phyloP scores from a whole-genome alignment of 2,113 vertebrate genomes.

The Apodemus speciosus region DNA sequence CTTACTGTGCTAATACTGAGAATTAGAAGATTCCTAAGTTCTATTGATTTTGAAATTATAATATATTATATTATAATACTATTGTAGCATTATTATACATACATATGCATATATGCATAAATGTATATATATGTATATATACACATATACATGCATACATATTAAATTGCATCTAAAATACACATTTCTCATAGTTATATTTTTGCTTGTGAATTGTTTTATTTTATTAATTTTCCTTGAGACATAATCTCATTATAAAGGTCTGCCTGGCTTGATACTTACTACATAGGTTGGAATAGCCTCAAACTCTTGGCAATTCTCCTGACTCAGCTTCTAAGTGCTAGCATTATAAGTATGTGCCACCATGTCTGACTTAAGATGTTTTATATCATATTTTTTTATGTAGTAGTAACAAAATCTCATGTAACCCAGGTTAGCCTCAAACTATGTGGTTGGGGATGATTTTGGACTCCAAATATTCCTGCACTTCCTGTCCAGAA shows the following conservation, averaged over 20 bases:
- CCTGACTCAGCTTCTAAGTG: neutral
- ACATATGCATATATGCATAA: neutral
- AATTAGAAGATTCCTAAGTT: neutral
- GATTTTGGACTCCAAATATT: neutral
- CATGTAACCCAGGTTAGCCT: neutral
- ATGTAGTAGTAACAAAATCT: neutral
- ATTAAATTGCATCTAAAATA: neutral
- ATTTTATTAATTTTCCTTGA: neutral
- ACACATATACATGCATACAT: neutral
- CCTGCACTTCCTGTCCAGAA: neutral
- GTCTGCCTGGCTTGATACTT: neutral
- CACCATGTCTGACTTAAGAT: neutral
- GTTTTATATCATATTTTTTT: neutral
- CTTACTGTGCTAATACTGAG: neutral
- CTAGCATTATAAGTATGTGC: neutral
- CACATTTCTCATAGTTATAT: neutral
- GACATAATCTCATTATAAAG: neutral
- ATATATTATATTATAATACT: neutral
- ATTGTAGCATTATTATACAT: neutral
- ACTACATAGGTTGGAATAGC: no score
- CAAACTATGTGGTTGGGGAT: neutral
- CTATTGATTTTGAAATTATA: neutral
- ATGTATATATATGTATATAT: no score
- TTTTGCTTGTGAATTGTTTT: conserved; percentile 14
- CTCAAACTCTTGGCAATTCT: neutral